Conservation (phyloP, 2,888 invertebrate genomes). For the Patella caerulea region DNA sequence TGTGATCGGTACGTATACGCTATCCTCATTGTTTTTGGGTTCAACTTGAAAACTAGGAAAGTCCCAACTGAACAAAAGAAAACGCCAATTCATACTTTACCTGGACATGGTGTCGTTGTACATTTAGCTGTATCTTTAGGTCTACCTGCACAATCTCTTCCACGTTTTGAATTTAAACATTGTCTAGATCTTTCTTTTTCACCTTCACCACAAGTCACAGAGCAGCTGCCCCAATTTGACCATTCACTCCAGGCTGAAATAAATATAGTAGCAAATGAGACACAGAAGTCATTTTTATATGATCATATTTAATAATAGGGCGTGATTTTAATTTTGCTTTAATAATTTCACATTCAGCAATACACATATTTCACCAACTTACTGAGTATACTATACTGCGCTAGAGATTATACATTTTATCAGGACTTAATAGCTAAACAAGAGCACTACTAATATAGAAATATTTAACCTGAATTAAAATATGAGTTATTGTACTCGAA, state of each 20-base stretch:
- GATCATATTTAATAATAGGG: too few species aligned
- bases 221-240: constrained; percentile 14
- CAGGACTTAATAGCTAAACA: too few species aligned
- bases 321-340: too few species aligned
- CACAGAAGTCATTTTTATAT: not conserved
- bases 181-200: constrained; percentile 12
- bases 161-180: not conserved
- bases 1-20: too few species aligned
- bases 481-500: too few species aligned
- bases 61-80: not conserved
- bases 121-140: not conserved
- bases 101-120: not conserved
- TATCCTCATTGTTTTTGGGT: too few species aligned
- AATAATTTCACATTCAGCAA: too few species aligned
- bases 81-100: not conserved
- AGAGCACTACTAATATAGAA: too few species aligned
- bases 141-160: not conserved
- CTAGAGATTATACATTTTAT: too few species aligned
- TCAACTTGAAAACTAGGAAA: not conserved
- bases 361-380: too few species aligned
- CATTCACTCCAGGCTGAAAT: constrained; percentile 17
- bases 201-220: constrained; percentile 15
- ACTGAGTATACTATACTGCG: too few species aligned
- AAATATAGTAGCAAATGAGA: not conserved
- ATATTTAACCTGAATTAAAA: too few species aligned